These are phyloP conservation scores for Columba livia DNA, from an alignment of 2,113 vertebrate genomes.

Conservation along the genomic window DNA sequence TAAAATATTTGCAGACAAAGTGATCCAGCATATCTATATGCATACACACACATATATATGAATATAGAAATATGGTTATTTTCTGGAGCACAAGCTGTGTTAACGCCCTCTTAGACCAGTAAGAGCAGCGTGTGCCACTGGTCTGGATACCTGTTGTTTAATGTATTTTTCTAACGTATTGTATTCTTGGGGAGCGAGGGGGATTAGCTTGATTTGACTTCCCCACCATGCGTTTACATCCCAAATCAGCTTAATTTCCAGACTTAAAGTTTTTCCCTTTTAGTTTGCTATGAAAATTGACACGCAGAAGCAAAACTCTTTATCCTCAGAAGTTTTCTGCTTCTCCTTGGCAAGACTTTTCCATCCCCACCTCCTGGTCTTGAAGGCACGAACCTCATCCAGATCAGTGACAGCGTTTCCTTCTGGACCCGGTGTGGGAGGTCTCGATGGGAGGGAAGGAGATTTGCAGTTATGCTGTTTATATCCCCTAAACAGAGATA, in stretches of 20 bases:
- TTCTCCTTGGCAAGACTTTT: neutral
- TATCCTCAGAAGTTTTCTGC: neutral
- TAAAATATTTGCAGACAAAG: neutral
- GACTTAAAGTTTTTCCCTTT: neutral
- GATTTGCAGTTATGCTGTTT: neutral
- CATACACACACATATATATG: fast-evolving
- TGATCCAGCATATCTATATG: neutral
- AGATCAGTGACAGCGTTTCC: neutral
- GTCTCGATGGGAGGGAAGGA: neutral
- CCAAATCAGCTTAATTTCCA: neutral
- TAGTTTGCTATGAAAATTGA: neutral
- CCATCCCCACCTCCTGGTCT: neutral
- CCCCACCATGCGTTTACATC: neutral
- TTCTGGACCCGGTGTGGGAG: neutral
- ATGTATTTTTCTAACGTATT: neutral
- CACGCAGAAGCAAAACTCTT: neutral
- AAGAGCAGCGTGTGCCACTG: neutral
- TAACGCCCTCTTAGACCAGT: neutral
- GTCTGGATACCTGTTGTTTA: neutral
- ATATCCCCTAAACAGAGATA: neutral
- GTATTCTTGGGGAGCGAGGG: neutral
- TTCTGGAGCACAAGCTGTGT: neutral
- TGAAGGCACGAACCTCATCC: neutral
- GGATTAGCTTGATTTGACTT: neutral
- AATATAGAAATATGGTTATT: neutral